phyloP scores from a whole-genome alignment of 2,113 vertebrate species.

The Cardinalis cardinalis region DNA sequence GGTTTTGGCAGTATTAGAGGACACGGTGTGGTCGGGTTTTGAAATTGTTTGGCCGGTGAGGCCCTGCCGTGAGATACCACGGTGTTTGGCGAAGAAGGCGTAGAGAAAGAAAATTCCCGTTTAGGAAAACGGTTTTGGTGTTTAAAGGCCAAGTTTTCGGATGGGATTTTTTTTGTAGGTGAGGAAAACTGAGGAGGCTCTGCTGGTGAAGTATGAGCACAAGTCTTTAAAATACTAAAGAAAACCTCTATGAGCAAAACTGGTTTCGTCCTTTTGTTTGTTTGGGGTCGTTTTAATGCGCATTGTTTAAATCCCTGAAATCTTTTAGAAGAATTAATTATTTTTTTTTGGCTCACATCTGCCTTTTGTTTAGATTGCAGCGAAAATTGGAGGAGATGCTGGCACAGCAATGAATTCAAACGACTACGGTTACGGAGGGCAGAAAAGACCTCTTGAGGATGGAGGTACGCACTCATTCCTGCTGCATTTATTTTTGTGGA shows the following conservation, averaged over 20 bases:
- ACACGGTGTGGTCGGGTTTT: accelerated
- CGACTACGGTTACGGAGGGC: conserved; percentile 94
- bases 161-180: accelerated
- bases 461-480: conserved; percentile 81
- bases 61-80: neutral
- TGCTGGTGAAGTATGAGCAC: neutral
- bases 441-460: conserved; percentile 97
- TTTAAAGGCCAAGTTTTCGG: neutral
- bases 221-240: neutral
- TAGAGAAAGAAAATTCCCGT: accelerated
- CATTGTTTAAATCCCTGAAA: accelerated
- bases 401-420: conserved; percentile 85
- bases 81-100: neutral
- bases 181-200: neutral
- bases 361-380: conserved; percentile 85
- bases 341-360: neutral
- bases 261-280: accelerated
- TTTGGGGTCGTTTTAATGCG: neutral
- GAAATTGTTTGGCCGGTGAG: neutral
- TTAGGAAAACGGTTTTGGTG: neutral
- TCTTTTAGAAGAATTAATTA: accelerated
- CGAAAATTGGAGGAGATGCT: conserved; percentile 94
- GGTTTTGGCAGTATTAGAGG: neutral
- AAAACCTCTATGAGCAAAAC: accelerated
- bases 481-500: neutral